phyloP scores from a whole-genome alignment of 2,797 vertebrate species.

The Lagodon rhomboides region DNA sequence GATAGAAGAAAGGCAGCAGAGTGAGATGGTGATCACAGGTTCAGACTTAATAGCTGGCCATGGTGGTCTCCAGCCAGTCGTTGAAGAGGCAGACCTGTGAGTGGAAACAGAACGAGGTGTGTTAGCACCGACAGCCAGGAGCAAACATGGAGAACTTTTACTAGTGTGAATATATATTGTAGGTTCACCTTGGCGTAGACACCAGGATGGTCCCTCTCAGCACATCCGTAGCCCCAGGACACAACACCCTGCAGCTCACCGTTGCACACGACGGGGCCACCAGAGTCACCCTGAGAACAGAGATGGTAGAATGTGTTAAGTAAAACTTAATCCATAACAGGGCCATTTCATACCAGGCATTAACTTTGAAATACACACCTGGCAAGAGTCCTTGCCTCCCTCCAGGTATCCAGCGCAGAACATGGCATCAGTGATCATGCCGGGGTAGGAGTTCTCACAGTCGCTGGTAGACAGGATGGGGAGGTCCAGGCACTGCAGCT shows the following conservation, averaged over 20 bases:
- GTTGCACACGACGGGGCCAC: constrained; percentile 86
- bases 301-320: neutral
- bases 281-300: constrained; percentile 85
- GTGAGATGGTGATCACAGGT: neutral
- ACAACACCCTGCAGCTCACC: constrained; percentile 86
- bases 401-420: constrained; percentile 3
- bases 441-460: neutral
- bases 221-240: constrained; percentile 88
- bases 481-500: neutral
- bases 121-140: neutral
- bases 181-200: constrained; percentile 85
- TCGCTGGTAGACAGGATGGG: neutral
- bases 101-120: neutral
- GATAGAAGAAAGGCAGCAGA: constrained; percentile 22
- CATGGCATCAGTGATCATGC: neutral
- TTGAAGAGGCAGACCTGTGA: constrained; percentile 75
- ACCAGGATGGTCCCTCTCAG: constrained; percentile 77
- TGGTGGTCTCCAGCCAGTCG: constrained; percentile 67
- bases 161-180: no score
- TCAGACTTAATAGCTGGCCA: constrained; percentile 62
- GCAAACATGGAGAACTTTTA: neutral
- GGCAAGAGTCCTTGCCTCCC: constrained; percentile 3
- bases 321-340: neutral
- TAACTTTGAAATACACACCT: neutral
- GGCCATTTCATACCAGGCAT: neutral